Conservation (phyloP, 2,888 invertebrate species). For the Synanthedon formicaeformis region DNA sequence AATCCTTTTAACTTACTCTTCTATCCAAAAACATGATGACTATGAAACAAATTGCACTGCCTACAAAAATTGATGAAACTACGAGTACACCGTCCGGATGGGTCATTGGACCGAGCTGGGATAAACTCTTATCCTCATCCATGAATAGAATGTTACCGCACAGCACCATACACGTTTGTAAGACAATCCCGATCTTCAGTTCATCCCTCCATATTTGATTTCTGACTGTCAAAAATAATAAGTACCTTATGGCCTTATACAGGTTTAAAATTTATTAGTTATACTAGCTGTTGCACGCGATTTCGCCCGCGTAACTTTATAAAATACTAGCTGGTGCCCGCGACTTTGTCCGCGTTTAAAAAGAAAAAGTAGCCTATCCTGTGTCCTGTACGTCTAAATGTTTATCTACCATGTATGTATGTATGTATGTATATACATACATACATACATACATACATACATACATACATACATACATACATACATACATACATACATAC, state of each 20-base stretch:
- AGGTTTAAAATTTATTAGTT: no score
- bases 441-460: no score
- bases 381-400: no score
- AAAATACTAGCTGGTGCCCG: no score
- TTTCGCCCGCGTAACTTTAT: no score
- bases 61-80: conserved; percentile 24
- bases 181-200: conserved; percentile 34
- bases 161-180: conserved; percentile 31
- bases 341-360: no score
- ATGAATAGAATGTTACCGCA: conserved; percentile 47
- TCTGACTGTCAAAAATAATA: conserved; percentile 26
- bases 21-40: conserved; percentile 29
- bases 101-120: conserved; percentile 25
- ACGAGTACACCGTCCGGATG: conserved; percentile 33
- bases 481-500: no score
- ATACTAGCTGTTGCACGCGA: no score
- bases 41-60: conserved; percentile 20
- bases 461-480: no score
- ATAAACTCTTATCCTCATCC: conserved; percentile 37
- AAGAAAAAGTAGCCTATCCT: no score
- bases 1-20: conserved; percentile 25
- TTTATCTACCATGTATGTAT: no score
- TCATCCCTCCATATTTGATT: conserved; percentile 45
- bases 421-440: no score
- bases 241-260: not conserved